Evolutionary conservation across 2,797 vertebrate species (phyloP).

Genomic region (Molossus alvarezi): DNA sequence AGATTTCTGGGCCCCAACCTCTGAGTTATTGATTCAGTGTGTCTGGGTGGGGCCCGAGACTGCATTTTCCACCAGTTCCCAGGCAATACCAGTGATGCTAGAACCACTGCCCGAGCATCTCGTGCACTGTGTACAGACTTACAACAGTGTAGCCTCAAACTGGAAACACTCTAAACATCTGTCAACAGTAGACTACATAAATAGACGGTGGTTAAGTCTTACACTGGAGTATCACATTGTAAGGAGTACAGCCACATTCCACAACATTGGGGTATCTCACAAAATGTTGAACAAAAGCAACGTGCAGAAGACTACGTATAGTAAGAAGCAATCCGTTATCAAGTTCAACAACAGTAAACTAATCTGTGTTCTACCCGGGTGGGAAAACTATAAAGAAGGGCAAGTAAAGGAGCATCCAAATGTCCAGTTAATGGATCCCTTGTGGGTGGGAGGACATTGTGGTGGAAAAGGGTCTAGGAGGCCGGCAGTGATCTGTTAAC

Average conservation of each 20-base stretch:
- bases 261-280: not conserved
- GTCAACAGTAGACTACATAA: not conserved
- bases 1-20: not conserved
- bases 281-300: not conserved
- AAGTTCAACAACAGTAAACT: not conserved
- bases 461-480: not conserved
- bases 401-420: not conserved
- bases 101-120: not conserved
- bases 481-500: not conserved
- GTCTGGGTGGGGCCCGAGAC: not conserved
- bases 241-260: not conserved
- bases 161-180: not conserved
- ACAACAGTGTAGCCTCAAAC: not conserved
- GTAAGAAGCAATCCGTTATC: not conserved
- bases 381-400: not conserved
- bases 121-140: not conserved
- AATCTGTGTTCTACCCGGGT: not conserved
- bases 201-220: not conserved
- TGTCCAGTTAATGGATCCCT: not conserved
- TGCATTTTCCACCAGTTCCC: not conserved
- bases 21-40: not conserved
- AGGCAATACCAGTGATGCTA: not conserved
- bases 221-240: not conserved
- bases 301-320: not conserved
- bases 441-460: not conserved